Evolutionary conservation across 53 echinoderm and acorn worm species (phyloP).

Genomic region (Zoroaster sp.): DNA sequence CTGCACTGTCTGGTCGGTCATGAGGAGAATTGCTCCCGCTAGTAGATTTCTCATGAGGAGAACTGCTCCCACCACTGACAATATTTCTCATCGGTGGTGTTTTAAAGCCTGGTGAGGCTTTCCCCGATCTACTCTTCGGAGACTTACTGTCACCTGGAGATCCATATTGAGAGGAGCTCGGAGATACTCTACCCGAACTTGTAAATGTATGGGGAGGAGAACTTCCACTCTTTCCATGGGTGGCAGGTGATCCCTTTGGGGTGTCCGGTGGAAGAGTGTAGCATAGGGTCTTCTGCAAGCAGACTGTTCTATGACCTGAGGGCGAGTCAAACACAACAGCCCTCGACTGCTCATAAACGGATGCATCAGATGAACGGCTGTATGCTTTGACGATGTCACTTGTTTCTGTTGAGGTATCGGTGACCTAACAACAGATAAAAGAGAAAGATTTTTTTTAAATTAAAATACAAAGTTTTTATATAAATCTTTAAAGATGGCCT

Average conservation of each 20-base stretch:
- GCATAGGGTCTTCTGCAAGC: constrained; percentile 14
- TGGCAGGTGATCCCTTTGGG: background rate
- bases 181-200: background rate
- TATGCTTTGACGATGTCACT: background rate
- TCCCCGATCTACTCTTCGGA: background rate
- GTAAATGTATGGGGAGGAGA: background rate
- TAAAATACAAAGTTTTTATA: too few relatives aligned
- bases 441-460: too few relatives aligned
- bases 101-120: background rate
- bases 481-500: too few relatives aligned
- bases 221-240: background rate
- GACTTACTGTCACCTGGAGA: background rate
- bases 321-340: constrained; percentile 42
- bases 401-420: background rate
- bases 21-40: background rate
- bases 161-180: background rate
- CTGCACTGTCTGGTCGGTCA: background rate
- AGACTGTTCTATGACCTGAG: constrained; percentile 45
- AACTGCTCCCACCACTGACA: background rate
- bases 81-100: background rate
- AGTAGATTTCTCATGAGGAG: background rate
- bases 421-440: too few relatives aligned
- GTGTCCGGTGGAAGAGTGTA: constrained; percentile 9
- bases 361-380: background rate
- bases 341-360: constrained; percentile 24